These are phyloP conservation scores for Dissostichus mawsoni DNA, from an alignment of 2,113 vertebrate species.

Conservation along the genomic window DNA sequence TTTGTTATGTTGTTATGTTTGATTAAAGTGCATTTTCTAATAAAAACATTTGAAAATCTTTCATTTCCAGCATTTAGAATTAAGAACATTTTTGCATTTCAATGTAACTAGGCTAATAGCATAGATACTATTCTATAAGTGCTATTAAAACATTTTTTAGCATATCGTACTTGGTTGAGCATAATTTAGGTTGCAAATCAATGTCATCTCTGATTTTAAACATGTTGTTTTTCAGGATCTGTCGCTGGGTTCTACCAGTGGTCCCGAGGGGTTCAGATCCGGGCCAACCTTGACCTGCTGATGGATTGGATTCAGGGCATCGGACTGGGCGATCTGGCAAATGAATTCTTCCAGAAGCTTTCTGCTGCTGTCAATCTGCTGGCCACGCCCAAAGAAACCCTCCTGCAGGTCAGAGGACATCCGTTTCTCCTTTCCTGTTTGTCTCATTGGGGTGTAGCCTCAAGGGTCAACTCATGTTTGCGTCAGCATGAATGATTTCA, in stretches of 20 bases:
- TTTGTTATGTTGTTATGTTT: too few relatives aligned
- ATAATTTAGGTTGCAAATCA: not conserved
- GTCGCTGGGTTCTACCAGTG: constrained; percentile 84
- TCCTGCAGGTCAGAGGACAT: constrained; percentile 81
- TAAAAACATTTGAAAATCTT: too few relatives aligned
- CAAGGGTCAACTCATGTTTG: not conserved
- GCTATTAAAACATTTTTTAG: not conserved
- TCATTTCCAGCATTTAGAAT: not conserved
- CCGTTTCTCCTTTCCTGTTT: constrained; percentile 62
- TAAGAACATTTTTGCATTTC: not conserved
- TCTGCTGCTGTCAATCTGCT: constrained; percentile 86
- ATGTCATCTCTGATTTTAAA: not conserved
- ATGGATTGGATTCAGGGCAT: constrained; percentile 85
- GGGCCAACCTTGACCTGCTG: constrained; percentile 85
- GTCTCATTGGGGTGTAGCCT: constrained; percentile 13
- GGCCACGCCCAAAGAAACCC: constrained; percentile 84
- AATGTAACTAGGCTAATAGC: not conserved
- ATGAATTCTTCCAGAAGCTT: constrained; percentile 83
- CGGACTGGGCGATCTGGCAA: constrained; percentile 78
- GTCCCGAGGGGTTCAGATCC: constrained; percentile 84
- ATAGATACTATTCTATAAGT: not conserved
- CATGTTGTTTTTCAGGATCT: constrained; percentile 71
- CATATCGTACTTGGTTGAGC: not conserved
- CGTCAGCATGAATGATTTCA: constrained; percentile 22
- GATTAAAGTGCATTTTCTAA: too few relatives aligned